phyloP scores from a whole-genome alignment of 2,888 invertebrate genomes.

The Heliconius aoede region DNA sequence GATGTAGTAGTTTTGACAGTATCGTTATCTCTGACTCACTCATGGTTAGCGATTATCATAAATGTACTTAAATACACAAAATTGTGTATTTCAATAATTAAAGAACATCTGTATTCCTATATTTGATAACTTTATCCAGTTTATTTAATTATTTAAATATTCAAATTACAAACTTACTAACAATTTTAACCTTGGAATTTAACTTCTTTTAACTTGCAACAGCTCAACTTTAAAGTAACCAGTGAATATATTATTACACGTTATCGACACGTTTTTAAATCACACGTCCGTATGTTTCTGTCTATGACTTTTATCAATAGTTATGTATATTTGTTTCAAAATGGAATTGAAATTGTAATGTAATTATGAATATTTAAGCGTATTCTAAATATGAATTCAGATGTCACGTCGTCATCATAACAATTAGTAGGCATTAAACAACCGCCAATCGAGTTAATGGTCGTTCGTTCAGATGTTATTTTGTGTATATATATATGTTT shows the following conservation, averaged over 20 bases:
- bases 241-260: neutral
- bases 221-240: neutral
- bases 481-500: neutral
- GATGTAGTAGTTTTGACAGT: neutral
- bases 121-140: neutral
- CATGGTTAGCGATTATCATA: neutral
- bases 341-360: neutral
- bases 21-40: neutral
- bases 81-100: neutral
- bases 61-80: neutral
- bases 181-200: neutral
- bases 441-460: constrained; percentile 17
- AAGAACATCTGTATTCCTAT: neutral
- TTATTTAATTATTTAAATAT: constrained; percentile 11
- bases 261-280: constrained; percentile 5
- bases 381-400: constrained; percentile 9
- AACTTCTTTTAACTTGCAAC: neutral
- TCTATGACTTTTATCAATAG: neutral
- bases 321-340: neutral
- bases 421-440: constrained; percentile 10
- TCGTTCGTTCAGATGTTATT: constrained; percentile 1
- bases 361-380: neutral
- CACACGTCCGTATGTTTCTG: neutral
- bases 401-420: constrained; percentile 9
- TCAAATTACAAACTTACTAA: neutral